These are phyloP conservation scores for Apotomis capreana DNA, from an alignment of 2,888 invertebrate genomes.

Conservation along the genomic window DNA sequence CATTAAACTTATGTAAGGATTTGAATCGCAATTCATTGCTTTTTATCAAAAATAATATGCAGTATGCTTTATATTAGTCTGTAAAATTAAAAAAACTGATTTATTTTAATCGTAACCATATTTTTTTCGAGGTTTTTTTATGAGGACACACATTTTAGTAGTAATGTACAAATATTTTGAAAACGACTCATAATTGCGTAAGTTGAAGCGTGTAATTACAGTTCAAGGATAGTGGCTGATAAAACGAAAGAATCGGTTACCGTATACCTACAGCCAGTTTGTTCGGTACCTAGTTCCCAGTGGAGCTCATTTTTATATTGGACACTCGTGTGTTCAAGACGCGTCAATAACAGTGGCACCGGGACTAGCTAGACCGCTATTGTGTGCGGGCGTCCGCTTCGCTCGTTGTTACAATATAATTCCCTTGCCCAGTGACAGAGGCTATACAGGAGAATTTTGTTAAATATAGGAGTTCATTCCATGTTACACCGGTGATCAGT, in stretches of 20 bases:
- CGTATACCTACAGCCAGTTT: background rate
- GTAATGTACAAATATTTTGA: too few species aligned
- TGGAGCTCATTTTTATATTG: slow-evolving; percentile 13
- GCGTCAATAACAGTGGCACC: slow-evolving; percentile 16
- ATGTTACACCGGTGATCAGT: background rate
- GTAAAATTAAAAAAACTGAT: too few species aligned
- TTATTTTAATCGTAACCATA: too few species aligned
- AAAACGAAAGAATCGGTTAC: slow-evolving; percentile 12
- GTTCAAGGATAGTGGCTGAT: background rate
- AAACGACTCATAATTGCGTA: slow-evolving; percentile 39
- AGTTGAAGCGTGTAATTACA: slow-evolving; percentile 19
- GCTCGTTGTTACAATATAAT: slow-evolving; percentile 14
- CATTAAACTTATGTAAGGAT: too few species aligned
- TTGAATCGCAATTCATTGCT: too few species aligned
- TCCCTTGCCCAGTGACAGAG: background rate
- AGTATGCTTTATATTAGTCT: too few species aligned
- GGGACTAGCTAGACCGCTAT: slow-evolving; percentile 16
- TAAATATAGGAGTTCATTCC: too few species aligned
- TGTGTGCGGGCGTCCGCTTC: slow-evolving; percentile 19
- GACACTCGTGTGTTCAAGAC: slow-evolving; percentile 4
- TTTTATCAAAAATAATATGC: too few species aligned
- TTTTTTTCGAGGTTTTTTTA: too few species aligned
- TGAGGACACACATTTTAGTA: too few species aligned
- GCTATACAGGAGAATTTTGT: too few species aligned
- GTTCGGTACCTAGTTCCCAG: background rate